Conservation (phyloP, 1,140 invertebrate genomes). For the Caenorhabditis elegans region WBcel235 BX284603.4:7896501-7897000, state of each 20-base stretch:
- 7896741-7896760: background rate
- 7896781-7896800: background rate
- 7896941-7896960: too few relatives aligned
- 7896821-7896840: background rate
- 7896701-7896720: background rate
- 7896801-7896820: conserved; percentile 3
- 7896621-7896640: too few relatives aligned
- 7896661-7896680: too few relatives aligned
- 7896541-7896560: too few relatives aligned
- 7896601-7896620: too few relatives aligned
- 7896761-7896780: background rate
- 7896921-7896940: too few relatives aligned
- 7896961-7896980: too few relatives aligned
- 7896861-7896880: background rate
- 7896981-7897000: too few relatives aligned
- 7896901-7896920: background rate
- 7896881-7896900: background rate
- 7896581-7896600: too few relatives aligned
- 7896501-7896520: background rate
- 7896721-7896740: background rate
- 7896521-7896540: too few relatives aligned
- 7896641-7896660: background rate
- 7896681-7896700: background rate
- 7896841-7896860: background rate
- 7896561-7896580: too few relatives aligned